These are phyloP conservation scores for Scaptomyza tumidula DNA, from an alignment of 2,888 invertebrate species.

Conservation along the genomic window DNA sequence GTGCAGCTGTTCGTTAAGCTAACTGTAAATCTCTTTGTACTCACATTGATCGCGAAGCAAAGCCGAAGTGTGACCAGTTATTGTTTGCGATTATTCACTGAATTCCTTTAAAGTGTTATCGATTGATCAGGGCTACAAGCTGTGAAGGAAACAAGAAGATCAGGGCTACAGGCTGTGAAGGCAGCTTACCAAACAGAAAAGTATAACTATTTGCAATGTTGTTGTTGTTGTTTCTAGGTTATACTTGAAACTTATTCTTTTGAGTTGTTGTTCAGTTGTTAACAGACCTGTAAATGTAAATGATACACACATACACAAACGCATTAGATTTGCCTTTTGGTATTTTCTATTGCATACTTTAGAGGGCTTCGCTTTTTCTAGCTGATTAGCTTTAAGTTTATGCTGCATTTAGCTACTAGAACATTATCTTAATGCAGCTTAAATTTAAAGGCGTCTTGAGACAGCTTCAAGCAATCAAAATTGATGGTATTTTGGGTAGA, in stretches of 20 bases:
- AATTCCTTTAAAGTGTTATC: not conserved
- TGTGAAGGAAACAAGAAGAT: too few relatives aligned
- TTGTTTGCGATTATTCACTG: not conserved
- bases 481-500: constrained; percentile 33
- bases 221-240: too few relatives aligned
- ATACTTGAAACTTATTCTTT: too few relatives aligned
- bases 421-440: constrained; percentile 11
- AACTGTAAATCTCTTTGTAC: not conserved
- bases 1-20: not conserved
- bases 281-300: too few relatives aligned
- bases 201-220: too few relatives aligned
- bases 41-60: not conserved
- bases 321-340: too few relatives aligned
- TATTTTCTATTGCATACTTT: not conserved
- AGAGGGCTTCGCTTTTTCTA: not conserved
- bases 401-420: too few relatives aligned
- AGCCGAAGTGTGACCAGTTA: not conserved
- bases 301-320: too few relatives aligned
- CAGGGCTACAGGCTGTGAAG: too few relatives aligned
- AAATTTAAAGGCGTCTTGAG: constrained; percentile 14
- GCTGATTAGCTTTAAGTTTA: too few relatives aligned
- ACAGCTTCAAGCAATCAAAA: constrained; percentile 18
- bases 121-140: not conserved
- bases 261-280: too few relatives aligned
- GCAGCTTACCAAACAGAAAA: too few relatives aligned